Evolutionary conservation across 1,140 invertebrate species (phyloP), one percentile per base, ranked within the genome.

Genomic region (Drosophila parvula): DNA sequence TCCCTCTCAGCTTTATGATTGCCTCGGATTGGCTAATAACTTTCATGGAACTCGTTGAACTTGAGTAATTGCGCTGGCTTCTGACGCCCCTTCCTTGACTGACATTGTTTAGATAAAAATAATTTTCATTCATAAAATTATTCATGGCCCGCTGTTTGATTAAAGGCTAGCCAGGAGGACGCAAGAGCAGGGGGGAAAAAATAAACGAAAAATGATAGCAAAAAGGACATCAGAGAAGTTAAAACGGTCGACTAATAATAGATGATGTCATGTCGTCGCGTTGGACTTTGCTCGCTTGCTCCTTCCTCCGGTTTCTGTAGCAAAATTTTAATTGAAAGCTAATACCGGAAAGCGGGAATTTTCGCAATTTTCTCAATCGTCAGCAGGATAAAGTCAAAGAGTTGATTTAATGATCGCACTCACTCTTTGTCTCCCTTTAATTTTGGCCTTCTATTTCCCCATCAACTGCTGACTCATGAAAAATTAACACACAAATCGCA

Each of bases 401-500:
- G 47, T 41, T 55, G 48, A 76, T 45, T 77, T 56, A 76, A 76
- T 76, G 27, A 55, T 43, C 40, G 73, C 27, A 76, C 41, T 36
- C 30, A 14, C 16, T 40, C n/a, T 0, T 10, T 14, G 12, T 10
- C 8, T 27, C 58, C 59, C 34, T 41, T 43, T 41, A 50, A 44
- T 55, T 32, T 27, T 34, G 45, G 30, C 48, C 36, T 55, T 57
- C 53, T 51, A 48, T 47, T 36, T 44, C 32, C 7, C 40, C 27
- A n/a, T 58, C 36, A 50, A 36, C 53, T 70, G 74, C 63, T 69
- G 63, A 44, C 74, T 78, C 79, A 86, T 82, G 82, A 78, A 82
- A 82, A 65, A 82, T 86, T 86, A 76, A 86, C 70, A 77, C 81
- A 73, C 57, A 88, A 78, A 82, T 78, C 68, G 67, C 68, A 61